A percentile compares a stretch with the other conserved stretches of the same genome.
phyloP scores from a whole-genome alignment of 2,797 vertebrate species.

The Stomatorhinus walkeri region DNA sequence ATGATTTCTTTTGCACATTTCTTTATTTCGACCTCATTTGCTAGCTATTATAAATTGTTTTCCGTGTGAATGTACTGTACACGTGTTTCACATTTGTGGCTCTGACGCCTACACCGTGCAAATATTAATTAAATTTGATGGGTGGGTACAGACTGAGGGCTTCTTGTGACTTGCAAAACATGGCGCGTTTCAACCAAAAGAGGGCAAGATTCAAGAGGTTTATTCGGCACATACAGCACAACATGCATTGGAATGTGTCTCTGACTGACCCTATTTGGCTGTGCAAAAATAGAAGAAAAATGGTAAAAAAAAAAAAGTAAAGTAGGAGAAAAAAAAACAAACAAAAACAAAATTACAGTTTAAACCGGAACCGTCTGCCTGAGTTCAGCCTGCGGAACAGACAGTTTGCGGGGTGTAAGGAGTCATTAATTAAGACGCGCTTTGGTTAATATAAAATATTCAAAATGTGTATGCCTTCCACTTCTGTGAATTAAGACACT shows the following conservation, averaged over 20 bases:
- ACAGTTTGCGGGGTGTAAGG: no score
- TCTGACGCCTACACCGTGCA: not conserved
- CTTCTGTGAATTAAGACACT: not conserved
- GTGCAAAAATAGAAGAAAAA: no score
- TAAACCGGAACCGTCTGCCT: no score
- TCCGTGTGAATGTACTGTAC: not conserved
- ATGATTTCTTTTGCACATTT: not conserved
- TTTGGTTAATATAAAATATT: not conserved
- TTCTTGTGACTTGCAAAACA: not conserved
- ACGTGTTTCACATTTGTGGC: not conserved
- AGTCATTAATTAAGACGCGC: not conserved
- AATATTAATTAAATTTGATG: not conserved
- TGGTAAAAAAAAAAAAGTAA: no score
- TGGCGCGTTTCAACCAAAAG: not conserved
- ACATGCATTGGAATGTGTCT: not conserved
- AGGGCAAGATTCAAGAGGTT: not conserved
- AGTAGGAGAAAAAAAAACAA: no score
- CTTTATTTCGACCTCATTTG: not conserved
- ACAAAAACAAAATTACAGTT: not conserved
- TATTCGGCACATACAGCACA: not conserved
- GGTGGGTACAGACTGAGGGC: not conserved
- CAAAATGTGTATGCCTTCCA: not conserved
- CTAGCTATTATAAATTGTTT: not conserved
- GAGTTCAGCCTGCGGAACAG: no score
- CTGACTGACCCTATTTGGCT: not conserved